A percentile compares a stretch with the other conserved stretches of the same genome.
phyloP scores from a whole-genome alignment of 2,888 invertebrate species.

The Plebejus melissa region DNA sequence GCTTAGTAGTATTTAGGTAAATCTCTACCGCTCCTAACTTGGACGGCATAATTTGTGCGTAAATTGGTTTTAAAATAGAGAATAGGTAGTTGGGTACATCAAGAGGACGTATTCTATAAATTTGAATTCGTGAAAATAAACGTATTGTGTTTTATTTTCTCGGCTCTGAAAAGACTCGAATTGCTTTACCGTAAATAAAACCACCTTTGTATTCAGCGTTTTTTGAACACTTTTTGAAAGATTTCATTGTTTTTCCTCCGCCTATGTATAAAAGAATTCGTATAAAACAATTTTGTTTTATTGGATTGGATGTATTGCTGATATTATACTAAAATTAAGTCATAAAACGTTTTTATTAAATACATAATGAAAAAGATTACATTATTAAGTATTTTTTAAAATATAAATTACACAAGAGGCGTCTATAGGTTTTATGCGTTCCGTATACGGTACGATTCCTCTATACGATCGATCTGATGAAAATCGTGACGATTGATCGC shows the following conservation, averaged over 20 bases:
- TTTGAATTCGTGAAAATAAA: constrained; percentile 33
- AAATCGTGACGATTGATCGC: too few relatives aligned
- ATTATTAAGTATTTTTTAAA: background rate
- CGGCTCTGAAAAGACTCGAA: constrained; percentile 1
- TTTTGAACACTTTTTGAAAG: background rate
- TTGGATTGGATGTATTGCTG: background rate
- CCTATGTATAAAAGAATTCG: background rate
- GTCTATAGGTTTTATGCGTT: too few relatives aligned
- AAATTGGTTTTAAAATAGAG: constrained; percentile 73
- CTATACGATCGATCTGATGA: too few relatives aligned
- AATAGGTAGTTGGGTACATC: constrained; percentile 61
- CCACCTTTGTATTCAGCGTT: constrained; percentile 18
- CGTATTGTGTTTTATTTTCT: constrained; percentile 33
- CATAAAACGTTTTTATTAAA: too few relatives aligned
- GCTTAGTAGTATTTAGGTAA: too few relatives aligned
- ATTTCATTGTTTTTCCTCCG: background rate
- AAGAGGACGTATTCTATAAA: constrained; percentile 44
- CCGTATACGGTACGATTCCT: too few relatives aligned
- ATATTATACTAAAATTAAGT: too few relatives aligned
- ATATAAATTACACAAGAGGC: too few relatives aligned
- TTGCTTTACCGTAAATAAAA: constrained; percentile 3
- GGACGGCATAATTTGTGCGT: constrained; percentile 51
- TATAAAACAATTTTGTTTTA: background rate
- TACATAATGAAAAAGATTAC: too few relatives aligned
- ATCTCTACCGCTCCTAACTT: constrained; percentile 36